These are phyloP conservation scores for Crepidodera aurea DNA, from an alignment of 2,888 invertebrate species.

Conservation along the genomic window DNA sequence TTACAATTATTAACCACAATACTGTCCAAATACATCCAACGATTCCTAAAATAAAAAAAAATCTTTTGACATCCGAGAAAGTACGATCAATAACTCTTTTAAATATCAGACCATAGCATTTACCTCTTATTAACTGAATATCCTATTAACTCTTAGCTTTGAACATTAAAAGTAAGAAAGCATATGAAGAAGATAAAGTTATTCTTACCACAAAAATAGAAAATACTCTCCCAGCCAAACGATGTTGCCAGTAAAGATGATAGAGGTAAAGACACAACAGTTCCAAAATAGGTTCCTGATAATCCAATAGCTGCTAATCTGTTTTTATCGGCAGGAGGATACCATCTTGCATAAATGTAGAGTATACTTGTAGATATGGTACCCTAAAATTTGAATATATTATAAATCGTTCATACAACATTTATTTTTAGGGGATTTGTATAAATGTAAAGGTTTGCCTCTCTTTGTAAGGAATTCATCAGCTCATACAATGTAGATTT, in stretches of 20 bases:
- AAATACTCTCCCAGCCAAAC: slow-evolving; percentile 81
- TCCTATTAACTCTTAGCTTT: no score
- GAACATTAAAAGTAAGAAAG: no score
- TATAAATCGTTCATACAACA: no score
- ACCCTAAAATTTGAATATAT: slow-evolving; percentile 66
- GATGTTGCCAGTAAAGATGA: slow-evolving; percentile 77
- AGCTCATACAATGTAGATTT: no score
- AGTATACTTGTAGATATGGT: slow-evolving; percentile 81
- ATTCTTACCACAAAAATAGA: slow-evolving; percentile 64
- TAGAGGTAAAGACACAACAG: slow-evolving; percentile 81
- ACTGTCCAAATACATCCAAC: slow-evolving; percentile 76
- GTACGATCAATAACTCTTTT: no score
- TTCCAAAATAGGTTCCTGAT: slow-evolving; percentile 85
- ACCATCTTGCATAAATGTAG: slow-evolving; percentile 84
- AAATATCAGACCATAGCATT: no score
- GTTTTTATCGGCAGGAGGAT: slow-evolving; percentile 79
- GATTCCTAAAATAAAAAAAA: slow-evolving; percentile 61
- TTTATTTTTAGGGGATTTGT: no score
- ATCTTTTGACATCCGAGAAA: no score
- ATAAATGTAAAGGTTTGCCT: no score
- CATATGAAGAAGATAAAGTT: no score
- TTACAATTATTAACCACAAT: slow-evolving; percentile 74
- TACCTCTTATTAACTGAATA: no score
- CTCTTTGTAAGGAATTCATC: no score
- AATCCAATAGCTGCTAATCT: slow-evolving; percentile 81